Conservation (phyloP, 1,140 invertebrate genomes). For the Colletes latitarsis region DNA sequence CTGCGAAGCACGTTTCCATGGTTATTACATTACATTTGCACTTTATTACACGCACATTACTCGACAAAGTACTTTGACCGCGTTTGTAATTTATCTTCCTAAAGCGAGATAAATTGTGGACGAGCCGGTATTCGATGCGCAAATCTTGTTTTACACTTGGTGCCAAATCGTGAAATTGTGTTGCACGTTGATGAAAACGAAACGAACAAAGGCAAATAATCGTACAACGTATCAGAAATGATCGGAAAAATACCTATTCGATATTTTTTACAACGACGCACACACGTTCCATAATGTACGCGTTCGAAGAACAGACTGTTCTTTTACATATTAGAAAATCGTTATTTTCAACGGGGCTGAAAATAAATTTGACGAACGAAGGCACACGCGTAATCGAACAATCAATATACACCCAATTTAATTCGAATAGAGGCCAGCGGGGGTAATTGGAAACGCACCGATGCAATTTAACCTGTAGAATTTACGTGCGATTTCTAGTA, state of each 20-base stretch:
- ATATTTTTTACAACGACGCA: too few species aligned
- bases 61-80: slow-evolving; percentile 31
- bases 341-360: background rate
- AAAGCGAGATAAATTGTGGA: slow-evolving; percentile 21
- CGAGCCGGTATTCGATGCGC: slow-evolving; percentile 24
- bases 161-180: background rate
- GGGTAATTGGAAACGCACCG: slow-evolving; percentile 43
- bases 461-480: slow-evolving; percentile 42
- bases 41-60: slow-evolving; percentile 40
- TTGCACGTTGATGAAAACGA: background rate
- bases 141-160: slow-evolving; percentile 16
- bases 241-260: too few species aligned
- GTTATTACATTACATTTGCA: slow-evolving; percentile 38
- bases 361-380: slow-evolving; percentile 43
- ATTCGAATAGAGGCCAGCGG: slow-evolving; percentile 29
- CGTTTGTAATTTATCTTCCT: slow-evolving; percentile 32
- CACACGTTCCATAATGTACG: too few species aligned
- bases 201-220: background rate
- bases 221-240: too few species aligned
- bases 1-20: slow-evolving; percentile 7
- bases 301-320: too few species aligned
- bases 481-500: background rate
- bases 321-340: too few species aligned
- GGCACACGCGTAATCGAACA: slow-evolving; percentile 27
- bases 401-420: slow-evolving; percentile 43